Base-by-base conservation (phyloP, 1,140 invertebrate genomes). In the Episyrphus balteatus region DNA sequence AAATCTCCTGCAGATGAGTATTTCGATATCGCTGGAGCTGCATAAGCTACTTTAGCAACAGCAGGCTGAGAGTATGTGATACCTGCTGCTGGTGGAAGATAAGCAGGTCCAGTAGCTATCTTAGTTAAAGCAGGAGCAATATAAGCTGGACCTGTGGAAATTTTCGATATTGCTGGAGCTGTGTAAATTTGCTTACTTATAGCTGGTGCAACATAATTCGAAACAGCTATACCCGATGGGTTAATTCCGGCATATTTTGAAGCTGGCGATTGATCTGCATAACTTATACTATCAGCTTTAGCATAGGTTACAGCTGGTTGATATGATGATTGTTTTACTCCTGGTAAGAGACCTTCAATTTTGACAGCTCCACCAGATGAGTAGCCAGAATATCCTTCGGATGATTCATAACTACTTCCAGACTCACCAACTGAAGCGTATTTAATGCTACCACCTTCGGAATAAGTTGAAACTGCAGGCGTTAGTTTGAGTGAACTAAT, bases 211-310 rank as follows among this genome's bases (percentile, higher is more conserved):
- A 63, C 58, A 26, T 61, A 15, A 45, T 57, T 64, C 48, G 60
- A 63, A 5, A 63, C 51, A 53, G 61, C 61, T 13, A 64, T 58
- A 13, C 59, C 59, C 1, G 63, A 62, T 3, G 63, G 64, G 41
- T 58, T 58, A 21, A 66, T 55, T 0, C 56, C 56, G 0, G 64
- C 62, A 46, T 52, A 66, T 51, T 66, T 62, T 36, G 61, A 56
- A 12, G 62, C 58, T 18, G 62, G 64, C 0, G 63, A 66, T 49
- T 62, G 61, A 9, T 66, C 63, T 9, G 64, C 59, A 49, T 67
- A 67, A 26, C 56, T 55, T 13, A 64, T 62, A 8, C 42, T 40
- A 17, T 31, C 49, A 3, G 57, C 57, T 5, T 57, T 34, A 1
- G 54, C 59, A 38, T 61, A 62, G 13, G 59, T 58, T 5, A 57